Evolutionary conservation across 1,140 invertebrate genomes (phyloP), one percentile per base, ranked within the genome.

Genomic region (Lycorma delicatula): DNA sequence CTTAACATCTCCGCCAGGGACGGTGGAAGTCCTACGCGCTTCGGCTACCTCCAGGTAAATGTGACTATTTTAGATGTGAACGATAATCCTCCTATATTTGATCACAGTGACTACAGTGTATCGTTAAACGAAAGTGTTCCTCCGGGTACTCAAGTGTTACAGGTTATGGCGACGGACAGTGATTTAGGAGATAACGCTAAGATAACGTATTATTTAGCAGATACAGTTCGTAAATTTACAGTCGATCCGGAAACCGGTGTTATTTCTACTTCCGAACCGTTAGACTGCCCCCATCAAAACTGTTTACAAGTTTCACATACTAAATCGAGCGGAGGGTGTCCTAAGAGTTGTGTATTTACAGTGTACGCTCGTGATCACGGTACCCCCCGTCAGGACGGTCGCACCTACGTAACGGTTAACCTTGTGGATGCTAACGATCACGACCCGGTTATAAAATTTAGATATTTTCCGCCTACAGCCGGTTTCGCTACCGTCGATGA

Each of bases 351-450:
- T 72, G 90, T 97, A 9, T 89, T 97, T 64, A 95, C 92, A 0
- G 89, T 98, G 0, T 93, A 91, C 68, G 93, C 93, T 11, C 78
- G 88, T 48, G 95, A 98, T 75, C 88, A 95, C 64, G 93, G 93
- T 1, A 83, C 84, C 6, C 92, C 92, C 0, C 73, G 89, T 28
- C 90, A 95, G 71, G 88, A 93, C 68, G 93, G 93, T 3, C 77
- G 93, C 36, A 93, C 94, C 20, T 97, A 97, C 73, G 89, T 98
- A 0, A 95, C 91, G 3, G 90, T 97, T 0, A 95, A 92, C 73
- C 75, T 97, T 13, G 76, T 95, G 28, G 93, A 97, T 71, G 87
- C 91, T 1, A 69, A 69, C 53, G 92, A 97, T 77, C 93, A 97
- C 69, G 90, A 93, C 74, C 95, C 94, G 3, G 79, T 87, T 23